A percentile compares a stretch with the other conserved stretches of the same genome.
Evolutionary conservation across 2,888 invertebrate species (phyloP).

Genomic region (Shargacucullia verbasci): DNA sequence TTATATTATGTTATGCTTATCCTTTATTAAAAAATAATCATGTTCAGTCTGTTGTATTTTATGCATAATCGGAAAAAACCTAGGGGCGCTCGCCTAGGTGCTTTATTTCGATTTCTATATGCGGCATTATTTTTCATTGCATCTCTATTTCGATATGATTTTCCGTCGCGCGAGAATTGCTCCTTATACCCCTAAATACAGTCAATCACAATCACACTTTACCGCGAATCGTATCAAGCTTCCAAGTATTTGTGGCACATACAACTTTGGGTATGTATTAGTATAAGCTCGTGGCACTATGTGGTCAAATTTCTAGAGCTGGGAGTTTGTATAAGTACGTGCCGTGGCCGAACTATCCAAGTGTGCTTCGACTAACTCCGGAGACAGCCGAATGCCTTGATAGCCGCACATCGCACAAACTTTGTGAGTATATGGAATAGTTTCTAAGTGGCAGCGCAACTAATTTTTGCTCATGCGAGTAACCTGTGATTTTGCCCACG

Average conservation of each 20-base stretch:
- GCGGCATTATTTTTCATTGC: too few species aligned
- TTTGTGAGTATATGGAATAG: conserved; percentile 35
- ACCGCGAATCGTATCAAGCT: conserved; percentile 13
- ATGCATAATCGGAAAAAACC: too few species aligned
- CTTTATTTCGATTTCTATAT: too few species aligned
- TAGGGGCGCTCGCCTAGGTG: too few species aligned
- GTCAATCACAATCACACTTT: conserved; percentile 3
- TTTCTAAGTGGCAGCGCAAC: conserved; percentile 8
- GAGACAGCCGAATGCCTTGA: conserved; percentile 39
- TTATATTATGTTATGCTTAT: too few species aligned
- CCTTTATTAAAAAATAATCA: too few species aligned
- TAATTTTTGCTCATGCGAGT: too few species aligned
- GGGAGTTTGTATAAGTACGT: conserved; percentile 43
- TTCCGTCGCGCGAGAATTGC: too few species aligned
- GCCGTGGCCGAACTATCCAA: conserved; percentile 27
- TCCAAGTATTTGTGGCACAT: conserved; percentile 22
- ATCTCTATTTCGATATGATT: too few species aligned
- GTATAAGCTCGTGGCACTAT: conserved; percentile 30
- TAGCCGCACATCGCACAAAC: conserved; percentile 29
- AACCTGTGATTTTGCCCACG: too few species aligned
- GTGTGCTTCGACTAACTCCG: conserved; percentile 26
- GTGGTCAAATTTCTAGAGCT: conserved; percentile 48
- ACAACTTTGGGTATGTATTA: conserved; percentile 26
- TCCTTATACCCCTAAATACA: too few species aligned
- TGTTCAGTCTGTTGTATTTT: too few species aligned